Evolutionary conservation across 2,797 vertebrate genomes (phyloP), one percentile per base, ranked within the genome.

Genomic region (Distichodus sexfasciatus): DNA sequence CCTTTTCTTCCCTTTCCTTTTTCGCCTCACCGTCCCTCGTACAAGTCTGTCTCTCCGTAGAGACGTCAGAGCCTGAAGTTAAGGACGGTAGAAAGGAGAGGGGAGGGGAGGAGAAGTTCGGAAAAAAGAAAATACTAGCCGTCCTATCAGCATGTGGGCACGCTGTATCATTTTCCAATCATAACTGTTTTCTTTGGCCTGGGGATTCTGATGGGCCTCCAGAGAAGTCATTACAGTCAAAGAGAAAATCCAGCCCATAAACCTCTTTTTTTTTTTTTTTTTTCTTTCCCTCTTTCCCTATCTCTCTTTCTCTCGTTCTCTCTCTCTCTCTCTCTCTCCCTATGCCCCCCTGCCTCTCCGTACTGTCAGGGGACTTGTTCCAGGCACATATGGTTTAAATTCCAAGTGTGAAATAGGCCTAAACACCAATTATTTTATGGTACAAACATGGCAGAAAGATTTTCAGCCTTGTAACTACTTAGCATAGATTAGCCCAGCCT

Each of bases 391-490:
- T 82, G 82, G 79, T 87, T 87, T 75, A 80, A 84, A 87, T 86
- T 89, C 78, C 79, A 47, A 81, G 81, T 76, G 80, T 63, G 76
- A 83, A 86, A 81, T 79, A 85, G 84, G 69, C 79, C 82, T 84
- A 84, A 82, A 84, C 83, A 81, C 80, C 81, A 83, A 85, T 80
- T 82, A 87, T 86, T 87, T 84, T 83, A 85, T 83, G 82, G 79
- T 84, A 84, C 83, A 86, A 89, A 86, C 80, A 85, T 83, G 79
- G 74, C 72, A 86, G 81, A 84, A 81, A 78, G 76, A 85, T 85
- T 79, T 87, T 77, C 66, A 67, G 81, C 69, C 79, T 79, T 81
- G 72, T 81, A 82, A 73, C 76, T 83, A 77, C 84, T 85, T 85
- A 80, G 67, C 47, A 71, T 71, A 76, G 83, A 81, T 86, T 85